Conservation (phyloP, 2,797 vertebrate genomes). For the Siniperca obscura region DNA sequence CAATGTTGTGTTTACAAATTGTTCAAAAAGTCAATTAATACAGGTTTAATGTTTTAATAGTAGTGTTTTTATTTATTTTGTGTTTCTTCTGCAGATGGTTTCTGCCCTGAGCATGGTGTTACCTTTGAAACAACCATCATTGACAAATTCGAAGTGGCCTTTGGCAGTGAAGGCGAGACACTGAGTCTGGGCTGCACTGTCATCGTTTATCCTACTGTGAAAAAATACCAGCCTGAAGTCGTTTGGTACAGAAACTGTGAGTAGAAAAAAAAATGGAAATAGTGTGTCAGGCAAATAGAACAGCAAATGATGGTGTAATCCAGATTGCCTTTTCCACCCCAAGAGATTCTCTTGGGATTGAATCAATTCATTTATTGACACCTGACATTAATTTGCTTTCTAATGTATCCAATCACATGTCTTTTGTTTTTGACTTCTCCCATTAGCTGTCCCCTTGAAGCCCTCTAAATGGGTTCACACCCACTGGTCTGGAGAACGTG, state of each 20-base stretch:
- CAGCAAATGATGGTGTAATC: too few species aligned
- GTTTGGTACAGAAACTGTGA: slow-evolving; percentile 92
- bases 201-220: slow-evolving; percentile 93
- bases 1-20: background rate
- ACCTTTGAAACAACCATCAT: slow-evolving; percentile 94
- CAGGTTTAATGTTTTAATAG: background rate
- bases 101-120: slow-evolving; percentile 91
- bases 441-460: slow-evolving; percentile 87
- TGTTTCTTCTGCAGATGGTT: slow-evolving; percentile 83
- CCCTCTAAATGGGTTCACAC: slow-evolving; percentile 93
- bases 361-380: too few species aligned
- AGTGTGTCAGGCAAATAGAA: too few species aligned
- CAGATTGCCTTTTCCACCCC: too few species aligned
- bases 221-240: slow-evolving; percentile 94
- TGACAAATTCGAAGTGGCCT: slow-evolving; percentile 94
- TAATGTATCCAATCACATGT: background rate
- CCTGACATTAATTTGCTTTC: too few species aligned
- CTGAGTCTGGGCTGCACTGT: slow-evolving; percentile 95
- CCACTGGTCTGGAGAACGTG: slow-evolving; percentile 93
- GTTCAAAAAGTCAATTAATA: background rate
- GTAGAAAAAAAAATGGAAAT: slow-evolving; percentile 32
- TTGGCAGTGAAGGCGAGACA: slow-evolving; percentile 94
- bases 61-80: background rate
- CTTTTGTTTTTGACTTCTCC: slow-evolving; percentile 14
- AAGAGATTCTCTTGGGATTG: too few species aligned